Conservation (phyloP, 1,140 invertebrate species). For the Palaemon carinicauda region DNA sequence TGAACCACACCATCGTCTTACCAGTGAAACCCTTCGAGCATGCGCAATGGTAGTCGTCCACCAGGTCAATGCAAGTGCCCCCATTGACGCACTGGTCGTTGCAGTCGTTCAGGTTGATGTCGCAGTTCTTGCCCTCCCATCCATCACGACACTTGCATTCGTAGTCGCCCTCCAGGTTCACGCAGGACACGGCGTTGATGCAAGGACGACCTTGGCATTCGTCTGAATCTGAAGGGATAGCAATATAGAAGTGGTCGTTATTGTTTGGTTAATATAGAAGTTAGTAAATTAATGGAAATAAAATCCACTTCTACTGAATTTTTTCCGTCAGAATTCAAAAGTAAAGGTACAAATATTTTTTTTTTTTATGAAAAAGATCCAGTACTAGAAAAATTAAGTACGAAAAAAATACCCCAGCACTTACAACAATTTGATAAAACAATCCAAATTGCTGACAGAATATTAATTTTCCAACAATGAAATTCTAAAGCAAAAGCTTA, state of each 20-base stretch:
- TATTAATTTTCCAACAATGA: too few species aligned
- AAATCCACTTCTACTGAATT: too few species aligned
- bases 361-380: too few species aligned
- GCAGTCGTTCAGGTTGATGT: slow-evolving; percentile 75
- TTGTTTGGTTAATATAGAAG: slow-evolving; percentile 63
- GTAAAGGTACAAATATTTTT: too few species aligned
- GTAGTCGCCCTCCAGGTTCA: slow-evolving; percentile 82
- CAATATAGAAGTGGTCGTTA: slow-evolving; percentile 79
- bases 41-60: slow-evolving; percentile 71
- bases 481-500: too few species aligned
- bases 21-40: slow-evolving; percentile 83
- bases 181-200: slow-evolving; percentile 82
- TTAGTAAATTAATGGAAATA: not conserved
- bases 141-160: slow-evolving; percentile 87
- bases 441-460: too few species aligned
- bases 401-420: too few species aligned
- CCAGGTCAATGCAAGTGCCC: slow-evolving; percentile 67
- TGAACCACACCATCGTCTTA: slow-evolving; percentile 54
- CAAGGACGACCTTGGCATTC: slow-evolving; percentile 70
- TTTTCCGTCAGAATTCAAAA: too few species aligned
- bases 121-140: slow-evolving; percentile 89
- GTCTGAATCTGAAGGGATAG: slow-evolving; percentile 68
- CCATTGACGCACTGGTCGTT: slow-evolving; percentile 74
- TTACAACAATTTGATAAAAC: too few species aligned
- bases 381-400: too few species aligned